These are phyloP conservation scores for Andrena camellia DNA, from an alignment of 2,888 invertebrate species.

Conservation along the genomic window DNA sequence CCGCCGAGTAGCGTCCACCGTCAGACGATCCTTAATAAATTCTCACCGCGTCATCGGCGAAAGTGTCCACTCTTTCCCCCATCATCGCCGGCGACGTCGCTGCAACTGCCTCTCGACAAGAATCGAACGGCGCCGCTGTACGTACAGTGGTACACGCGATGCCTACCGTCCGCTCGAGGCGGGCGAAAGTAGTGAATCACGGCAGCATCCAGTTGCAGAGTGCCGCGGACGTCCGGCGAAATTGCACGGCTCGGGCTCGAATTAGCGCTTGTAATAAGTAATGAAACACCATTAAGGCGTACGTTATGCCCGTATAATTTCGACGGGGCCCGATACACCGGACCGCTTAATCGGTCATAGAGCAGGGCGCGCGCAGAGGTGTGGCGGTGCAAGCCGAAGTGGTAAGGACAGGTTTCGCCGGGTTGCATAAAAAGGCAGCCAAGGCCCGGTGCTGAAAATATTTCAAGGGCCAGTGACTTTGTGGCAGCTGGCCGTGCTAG, in stretches of 20 bases:
- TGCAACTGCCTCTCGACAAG: neutral
- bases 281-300: conserved; percentile 49
- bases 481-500: conserved; percentile 33
- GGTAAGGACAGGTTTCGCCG: conserved; percentile 47
- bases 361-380: conserved; percentile 12
- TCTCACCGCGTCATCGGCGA: conserved; percentile 13
- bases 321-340: conserved; percentile 39
- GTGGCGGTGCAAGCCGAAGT: conserved; percentile 9
- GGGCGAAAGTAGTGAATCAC: conserved; percentile 13
- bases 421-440: conserved; percentile 33
- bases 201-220: neutral
- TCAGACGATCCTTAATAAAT: conserved; percentile 23
- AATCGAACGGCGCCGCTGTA: neutral
- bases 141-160: neutral
- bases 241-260: conserved; percentile 45
- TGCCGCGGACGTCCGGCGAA: conserved; percentile 18
- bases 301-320: conserved; percentile 49
- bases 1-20: neutral
- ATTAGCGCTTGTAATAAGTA: conserved; percentile 58
- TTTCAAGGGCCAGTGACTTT: conserved; percentile 15
- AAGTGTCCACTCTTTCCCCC: neutral
- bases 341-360: conserved; percentile 60
- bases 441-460: conserved; percentile 20
- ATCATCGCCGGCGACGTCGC: neutral
- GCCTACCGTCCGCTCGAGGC: neutral